These are phyloP conservation scores for Euphydryas editha DNA, from an alignment of 2,888 invertebrate species.

Conservation along the genomic window DNA sequence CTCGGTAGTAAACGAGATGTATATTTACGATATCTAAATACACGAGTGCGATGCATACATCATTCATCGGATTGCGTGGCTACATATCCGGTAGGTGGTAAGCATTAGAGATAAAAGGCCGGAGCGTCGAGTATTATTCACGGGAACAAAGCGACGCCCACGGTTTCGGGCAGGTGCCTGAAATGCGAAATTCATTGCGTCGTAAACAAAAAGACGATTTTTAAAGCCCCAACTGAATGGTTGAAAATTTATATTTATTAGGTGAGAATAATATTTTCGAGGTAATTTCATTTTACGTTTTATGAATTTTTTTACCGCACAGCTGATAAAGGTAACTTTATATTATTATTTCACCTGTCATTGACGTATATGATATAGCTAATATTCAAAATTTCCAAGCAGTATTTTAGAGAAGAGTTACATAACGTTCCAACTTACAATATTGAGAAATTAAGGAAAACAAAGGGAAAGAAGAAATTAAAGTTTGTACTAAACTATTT, in stretches of 20 bases:
- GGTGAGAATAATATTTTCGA: conserved; percentile 1
- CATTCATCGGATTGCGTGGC: conserved; percentile 10
- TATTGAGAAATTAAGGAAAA: too few relatives aligned
- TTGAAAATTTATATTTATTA: conserved; percentile 14
- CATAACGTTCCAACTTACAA: too few relatives aligned
- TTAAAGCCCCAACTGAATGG: conserved; percentile 10
- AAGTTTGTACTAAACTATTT: too few relatives aligned
- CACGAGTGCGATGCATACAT: conserved; percentile 1
- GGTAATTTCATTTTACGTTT: background rate
- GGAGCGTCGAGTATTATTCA: conserved; percentile 18
- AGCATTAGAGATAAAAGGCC: conserved; percentile 25
- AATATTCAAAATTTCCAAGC: too few relatives aligned
- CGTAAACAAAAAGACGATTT: conserved; percentile 19
- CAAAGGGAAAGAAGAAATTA: too few relatives aligned
- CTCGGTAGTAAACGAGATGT: background rate
- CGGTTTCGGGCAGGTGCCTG: conserved; percentile 23
- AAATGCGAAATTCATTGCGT: conserved; percentile 27
- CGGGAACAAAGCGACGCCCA: conserved; percentile 20
- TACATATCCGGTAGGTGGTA: conserved; percentile 12
- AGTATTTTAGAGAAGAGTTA: too few relatives aligned
- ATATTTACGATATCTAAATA: conserved; percentile 1
- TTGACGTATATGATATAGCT: too few relatives aligned
- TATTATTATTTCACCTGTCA: too few relatives aligned
- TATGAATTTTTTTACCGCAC: background rate
- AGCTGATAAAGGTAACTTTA: too few relatives aligned